Base-by-base conservation (phyloP, 1,140 invertebrate genomes). In the Bemisia tabaci region DNA sequence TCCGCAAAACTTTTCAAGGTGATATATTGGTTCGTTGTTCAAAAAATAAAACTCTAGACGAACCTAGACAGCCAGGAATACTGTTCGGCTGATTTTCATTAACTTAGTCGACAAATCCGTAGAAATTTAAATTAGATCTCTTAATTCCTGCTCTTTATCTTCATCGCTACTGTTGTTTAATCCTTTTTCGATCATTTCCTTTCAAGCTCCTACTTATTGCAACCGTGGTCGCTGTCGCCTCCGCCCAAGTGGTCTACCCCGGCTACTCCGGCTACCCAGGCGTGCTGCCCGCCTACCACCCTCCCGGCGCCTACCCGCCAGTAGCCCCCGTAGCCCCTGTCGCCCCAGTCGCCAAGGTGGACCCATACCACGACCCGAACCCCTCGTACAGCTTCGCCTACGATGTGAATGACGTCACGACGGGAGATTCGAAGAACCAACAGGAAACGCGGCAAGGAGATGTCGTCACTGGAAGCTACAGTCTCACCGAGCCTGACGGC, bases 341-440 rank as follows among this genome's bases (percentile, higher is more conserved):
- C 2, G 12, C 26, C 11, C 68, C 67, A 62, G 64, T 69, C 2
- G 65, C 67, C 25, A 62, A 66, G 17, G 25, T 63, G 9, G 12
- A 33, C 11, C 68, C 67, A 62, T 71, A 65, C 70, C 60, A 66
- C 12, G 70, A 72, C 65, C 33, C 21, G 24, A 61, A 59, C 65
- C 75, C 75, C 1, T 75, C 72, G 48, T 82, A 82, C 75, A 77
- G 76, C 69, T 83, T 80, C 73, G 76, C 76, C 5, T 83, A 83
- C 73, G 79, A 77, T 27, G 81, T 83, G 21, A 72, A 77, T 22
- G 81, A 82, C 65, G 72, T 75, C 2, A 66, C 76, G 61, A 83
- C 77, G 68, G 80, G 82, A 0, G 80, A 82, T 71, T 74, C 74
- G 17, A 82, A 83, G 73, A 75, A 74, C 60, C 80, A 81, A 26